phyloP scores from a whole-genome alignment of 2,113 vertebrate species.

The Antechinus flavipes region DNA sequence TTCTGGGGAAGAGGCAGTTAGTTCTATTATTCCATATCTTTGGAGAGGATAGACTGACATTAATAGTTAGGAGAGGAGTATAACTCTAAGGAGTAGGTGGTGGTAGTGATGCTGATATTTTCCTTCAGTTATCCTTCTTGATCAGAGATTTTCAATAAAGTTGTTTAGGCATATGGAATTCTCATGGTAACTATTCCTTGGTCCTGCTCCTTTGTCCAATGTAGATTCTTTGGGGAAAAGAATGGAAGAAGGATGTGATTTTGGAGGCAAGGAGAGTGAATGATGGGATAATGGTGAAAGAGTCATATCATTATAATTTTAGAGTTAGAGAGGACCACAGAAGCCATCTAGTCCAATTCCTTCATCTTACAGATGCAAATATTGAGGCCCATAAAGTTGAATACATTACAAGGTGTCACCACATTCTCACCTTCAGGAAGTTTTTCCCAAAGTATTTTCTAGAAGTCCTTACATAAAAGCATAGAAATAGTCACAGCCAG shows the following conservation, averaged over 20 bases:
- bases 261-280: not conserved
- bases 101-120: not conserved
- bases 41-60: not conserved
- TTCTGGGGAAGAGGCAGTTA: not conserved
- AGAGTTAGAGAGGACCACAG: not conserved
- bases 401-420: not conserved
- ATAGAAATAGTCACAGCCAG: not conserved
- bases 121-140: not conserved
- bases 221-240: not conserved
- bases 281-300: not conserved
- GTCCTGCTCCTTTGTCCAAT: not conserved
- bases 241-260: not conserved
- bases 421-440: not conserved
- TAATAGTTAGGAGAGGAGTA: not conserved
- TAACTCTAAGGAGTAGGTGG: not conserved
- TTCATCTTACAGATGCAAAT: not conserved
- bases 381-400: not conserved
- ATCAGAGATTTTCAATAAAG: not conserved
- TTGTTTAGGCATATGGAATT: not conserved
- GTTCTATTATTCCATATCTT: not conserved
- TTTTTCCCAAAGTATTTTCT: not conserved
- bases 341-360: not conserved
- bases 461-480: not conserved
- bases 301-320: not conserved
- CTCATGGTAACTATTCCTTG: not conserved